phyloP scores from a whole-genome alignment of 1,140 invertebrate genomes.

The Cyrtorhinus lividipennis region DNA sequence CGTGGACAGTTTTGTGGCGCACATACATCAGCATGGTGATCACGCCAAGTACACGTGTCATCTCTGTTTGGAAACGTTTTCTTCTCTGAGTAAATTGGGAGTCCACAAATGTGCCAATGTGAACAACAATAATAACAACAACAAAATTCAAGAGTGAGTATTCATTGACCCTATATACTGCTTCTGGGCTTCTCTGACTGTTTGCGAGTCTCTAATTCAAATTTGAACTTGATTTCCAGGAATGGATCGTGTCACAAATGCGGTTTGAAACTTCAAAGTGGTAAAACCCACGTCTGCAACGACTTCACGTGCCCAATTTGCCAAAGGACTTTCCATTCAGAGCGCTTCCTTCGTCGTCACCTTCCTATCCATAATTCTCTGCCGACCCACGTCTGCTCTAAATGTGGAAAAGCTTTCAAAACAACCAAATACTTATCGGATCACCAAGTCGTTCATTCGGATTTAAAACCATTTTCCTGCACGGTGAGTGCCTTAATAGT shows the following conservation, averaged over 20 bases:
- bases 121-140: too few species aligned
- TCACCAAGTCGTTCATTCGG: neutral
- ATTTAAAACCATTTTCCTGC: neutral
- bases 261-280: neutral
- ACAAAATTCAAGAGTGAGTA: neutral
- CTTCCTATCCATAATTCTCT: neutral
- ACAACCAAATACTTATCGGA: neutral
- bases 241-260: neutral
- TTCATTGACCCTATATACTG: too few species aligned
- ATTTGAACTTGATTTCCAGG: too few species aligned
- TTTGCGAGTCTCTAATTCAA: too few species aligned
- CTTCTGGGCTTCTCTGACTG: too few species aligned
- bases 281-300: neutral
- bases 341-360: neutral
- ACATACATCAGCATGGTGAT: conserved; percentile 34
- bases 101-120: conserved; percentile 33
- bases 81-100: conserved; percentile 38
- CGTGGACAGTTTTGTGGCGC: conserved; percentile 40
- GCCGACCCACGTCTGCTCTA: neutral
- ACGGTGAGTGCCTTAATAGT: neutral
- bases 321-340: neutral
- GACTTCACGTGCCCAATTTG: neutral
- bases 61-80: conserved; percentile 38
- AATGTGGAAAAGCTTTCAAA: neutral
- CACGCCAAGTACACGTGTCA: conserved; percentile 41